phyloP scores from a whole-genome alignment of 1,140 invertebrate species.

The Mercenaria mercenaria region DNA sequence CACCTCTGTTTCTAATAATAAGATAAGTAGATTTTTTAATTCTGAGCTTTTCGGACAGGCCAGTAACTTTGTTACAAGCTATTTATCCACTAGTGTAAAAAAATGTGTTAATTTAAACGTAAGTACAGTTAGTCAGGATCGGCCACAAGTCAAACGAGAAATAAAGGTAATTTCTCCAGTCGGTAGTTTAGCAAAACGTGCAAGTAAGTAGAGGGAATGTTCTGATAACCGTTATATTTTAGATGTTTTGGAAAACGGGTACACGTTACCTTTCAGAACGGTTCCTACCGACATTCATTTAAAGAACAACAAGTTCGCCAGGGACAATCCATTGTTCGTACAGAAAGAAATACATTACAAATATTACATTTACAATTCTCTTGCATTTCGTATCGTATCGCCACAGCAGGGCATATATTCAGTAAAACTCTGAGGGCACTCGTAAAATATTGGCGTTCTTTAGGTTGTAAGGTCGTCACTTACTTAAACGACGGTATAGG shows the following conservation, averaged over 20 bases:
- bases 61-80: too few species aligned
- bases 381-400: constrained; percentile 56
- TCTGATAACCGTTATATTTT: constrained; percentile 14
- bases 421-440: constrained; percentile 42
- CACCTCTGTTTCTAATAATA: neutral
- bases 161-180: neutral
- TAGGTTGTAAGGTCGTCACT: constrained; percentile 31
- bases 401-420: constrained; percentile 61
- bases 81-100: too few species aligned
- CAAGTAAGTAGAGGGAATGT: constrained; percentile 36
- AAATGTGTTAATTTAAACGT: too few species aligned
- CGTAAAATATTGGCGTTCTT: constrained; percentile 43
- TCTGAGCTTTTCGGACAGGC: too few species aligned
- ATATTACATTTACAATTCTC: constrained; percentile 56
- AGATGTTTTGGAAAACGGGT: constrained; percentile 32
- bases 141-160: too few species aligned
- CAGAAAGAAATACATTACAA: neutral
- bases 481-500: constrained; percentile 62
- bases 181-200: constrained; percentile 5
- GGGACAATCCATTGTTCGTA: constrained; percentile 49
- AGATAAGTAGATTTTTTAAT: neutral
- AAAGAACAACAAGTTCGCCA: constrained; percentile 61
- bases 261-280: constrained; percentile 55
- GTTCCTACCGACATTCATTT: neutral
- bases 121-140: too few species aligned